These are phyloP conservation scores for Branchipolynoe longqiensis DNA, from an alignment of 2,888 invertebrate genomes.

Conservation along the genomic window DNA sequence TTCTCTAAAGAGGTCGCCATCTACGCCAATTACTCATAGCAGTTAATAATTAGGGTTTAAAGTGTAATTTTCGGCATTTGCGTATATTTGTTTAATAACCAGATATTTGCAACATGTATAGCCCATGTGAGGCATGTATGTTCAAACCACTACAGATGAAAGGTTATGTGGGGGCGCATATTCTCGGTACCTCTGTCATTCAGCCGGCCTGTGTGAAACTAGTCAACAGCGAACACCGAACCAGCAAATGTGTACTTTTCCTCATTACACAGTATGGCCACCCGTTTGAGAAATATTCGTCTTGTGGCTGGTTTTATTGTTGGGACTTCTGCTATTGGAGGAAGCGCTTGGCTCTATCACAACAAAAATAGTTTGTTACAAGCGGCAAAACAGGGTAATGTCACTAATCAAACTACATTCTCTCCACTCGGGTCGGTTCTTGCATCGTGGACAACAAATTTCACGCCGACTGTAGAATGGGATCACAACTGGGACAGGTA, in stretches of 20 bases:
- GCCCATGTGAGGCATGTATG: too few species aligned
- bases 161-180: neutral
- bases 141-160: too few species aligned
- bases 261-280: neutral
- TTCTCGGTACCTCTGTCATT: neutral
- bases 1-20: neutral
- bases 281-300: neutral
- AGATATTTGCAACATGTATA: too few species aligned
- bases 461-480: conserved; percentile 11
- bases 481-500: conserved; percentile 32
- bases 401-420: neutral
- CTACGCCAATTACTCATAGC: neutral
- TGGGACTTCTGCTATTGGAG: conserved; percentile 1
- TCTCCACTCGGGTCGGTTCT: neutral
- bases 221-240: neutral
- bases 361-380: neutral
- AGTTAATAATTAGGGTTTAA: neutral
- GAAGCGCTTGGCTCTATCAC: neutral
- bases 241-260: neutral
- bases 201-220: neutral
- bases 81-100: neutral
- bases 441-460: conserved; percentile 23
- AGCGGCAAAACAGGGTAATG: neutral
- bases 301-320: neutral
- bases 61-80: neutral